Evolutionary conservation across 1,140 invertebrate species (phyloP), one percentile per base, ranked within the genome.

Genomic region (Bacillus rossius): DNA sequence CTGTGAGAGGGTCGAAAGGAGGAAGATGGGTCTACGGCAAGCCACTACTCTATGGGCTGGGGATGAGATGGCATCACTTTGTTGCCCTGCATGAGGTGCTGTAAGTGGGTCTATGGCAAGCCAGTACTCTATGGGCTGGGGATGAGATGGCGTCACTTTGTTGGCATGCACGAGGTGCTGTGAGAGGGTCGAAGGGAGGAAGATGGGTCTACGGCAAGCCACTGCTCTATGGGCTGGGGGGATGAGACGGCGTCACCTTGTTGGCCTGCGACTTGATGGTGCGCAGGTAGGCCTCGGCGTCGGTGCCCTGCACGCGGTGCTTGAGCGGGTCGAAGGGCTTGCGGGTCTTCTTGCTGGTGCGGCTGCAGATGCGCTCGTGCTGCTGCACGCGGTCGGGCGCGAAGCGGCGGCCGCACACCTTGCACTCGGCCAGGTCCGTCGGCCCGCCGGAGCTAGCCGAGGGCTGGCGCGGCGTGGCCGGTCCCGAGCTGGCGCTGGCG

Each of bases 251-350:
- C n/a, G n/a, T n/a, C n/a, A n/a, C n/a, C n/a, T n/a, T n/a, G n/a
- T n/a, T n/a, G n/a, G n/a, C n/a, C n/a, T n/a, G n/a, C n/a, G n/a
- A n/a, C 55, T 65, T 61, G 37, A 61, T 64, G 52, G 80, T 81
- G 55, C 67, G 77, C 23, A 83, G 75, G 70, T 85, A 95, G 54
- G 82, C 77, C 65, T 94, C 92, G 19, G 90, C 81, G 65, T 96
- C 94, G 0, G 94, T 96, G 20, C 94, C 94, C 73, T 84, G 76
- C 7, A 92, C 79, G 42, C 94, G 78, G 69, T 89, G 89, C 71
- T 92, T 92, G 3, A 85, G 79, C 10, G 88, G 84, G 73, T 98
- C 93, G 70, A 94, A 96, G 8, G 84, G 81, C 76, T 93, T 95
- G 57, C 94, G 79, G 65, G 92, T 92, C 67, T 89, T 91, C 19